phyloP scores from a whole-genome alignment of 2,888 invertebrate species.

The Enchytraeus crypticus region DNA sequence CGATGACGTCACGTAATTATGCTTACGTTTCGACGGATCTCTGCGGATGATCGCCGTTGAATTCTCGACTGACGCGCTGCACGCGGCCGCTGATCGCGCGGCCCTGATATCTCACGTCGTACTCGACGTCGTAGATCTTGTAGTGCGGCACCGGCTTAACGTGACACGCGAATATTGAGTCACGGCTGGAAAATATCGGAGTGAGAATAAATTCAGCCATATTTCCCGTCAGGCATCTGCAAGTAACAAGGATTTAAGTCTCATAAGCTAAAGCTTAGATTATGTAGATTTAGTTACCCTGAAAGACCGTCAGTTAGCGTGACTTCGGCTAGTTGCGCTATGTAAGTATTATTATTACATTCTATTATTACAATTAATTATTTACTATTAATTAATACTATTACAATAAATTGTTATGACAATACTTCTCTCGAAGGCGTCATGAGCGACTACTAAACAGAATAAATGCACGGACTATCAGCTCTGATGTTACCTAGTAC shows the following conservation, averaged over 20 bases:
- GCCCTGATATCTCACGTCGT: slow-evolving; percentile 19
- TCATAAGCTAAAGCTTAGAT: too few species aligned
- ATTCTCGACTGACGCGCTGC: slow-evolving; percentile 14
- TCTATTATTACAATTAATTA: too few species aligned
- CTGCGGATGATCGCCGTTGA: slow-evolving; percentile 16
- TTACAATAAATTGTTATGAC: too few species aligned
- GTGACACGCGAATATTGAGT: slow-evolving; percentile 27
- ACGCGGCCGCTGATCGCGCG: slow-evolving; percentile 14
- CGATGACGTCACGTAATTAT: too few species aligned
- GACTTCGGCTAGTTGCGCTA: too few species aligned
- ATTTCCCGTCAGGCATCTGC: slow-evolving; percentile 41
- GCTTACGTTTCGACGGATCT: slow-evolving; percentile 21
- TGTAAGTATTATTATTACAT: neutral
- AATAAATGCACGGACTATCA: too few species aligned
- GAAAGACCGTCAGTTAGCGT: neutral
- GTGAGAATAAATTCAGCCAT: slow-evolving; percentile 38
- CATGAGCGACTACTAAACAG: too few species aligned
- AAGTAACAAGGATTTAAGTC: neutral
- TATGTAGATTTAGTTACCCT: neutral
- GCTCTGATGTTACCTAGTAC: too few species aligned
- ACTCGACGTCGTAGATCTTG: slow-evolving; percentile 28
- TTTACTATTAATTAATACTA: too few species aligned
- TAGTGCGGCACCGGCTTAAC: slow-evolving; percentile 23
- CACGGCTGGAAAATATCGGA: slow-evolving; percentile 30
- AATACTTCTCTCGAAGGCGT: too few species aligned